Percentiles rank a stretch among this genome's conserved stretches.
These are phyloP conservation scores for Coranthus polyacanthus DNA, from an alignment of 2,797 vertebrate species.

Conservation along the genomic window DNA sequence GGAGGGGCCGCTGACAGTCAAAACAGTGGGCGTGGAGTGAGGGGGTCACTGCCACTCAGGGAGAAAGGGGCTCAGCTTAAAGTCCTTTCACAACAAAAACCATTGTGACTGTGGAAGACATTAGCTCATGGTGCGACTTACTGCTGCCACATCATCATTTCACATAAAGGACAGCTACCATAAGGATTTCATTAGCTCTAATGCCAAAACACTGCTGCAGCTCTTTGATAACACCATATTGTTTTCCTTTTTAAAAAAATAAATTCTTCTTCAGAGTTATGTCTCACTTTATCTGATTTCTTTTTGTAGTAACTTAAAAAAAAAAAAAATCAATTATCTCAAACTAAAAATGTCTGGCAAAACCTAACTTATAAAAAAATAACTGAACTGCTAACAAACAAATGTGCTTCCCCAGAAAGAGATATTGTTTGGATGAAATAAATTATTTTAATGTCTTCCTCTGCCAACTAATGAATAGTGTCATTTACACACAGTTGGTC, in stretches of 20 bases:
- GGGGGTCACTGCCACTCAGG: conserved; percentile 63
- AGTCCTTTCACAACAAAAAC: conserved; percentile 65
- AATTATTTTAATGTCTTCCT: conserved; percentile 70
- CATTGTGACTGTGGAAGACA: conserved; percentile 52
- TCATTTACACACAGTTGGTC: conserved; percentile 46
- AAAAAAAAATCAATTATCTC: no score
- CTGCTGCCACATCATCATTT: conserved; percentile 58
- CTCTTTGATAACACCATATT: not conserved
- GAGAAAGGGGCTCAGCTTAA: conserved; percentile 54
- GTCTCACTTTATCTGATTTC: conserved; percentile 11
- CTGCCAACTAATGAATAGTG: conserved; percentile 67
- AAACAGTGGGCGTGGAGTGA: conserved; percentile 74
- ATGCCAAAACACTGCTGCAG: conserved; percentile 36
- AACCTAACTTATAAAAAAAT: no score
- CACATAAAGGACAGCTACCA: conserved; percentile 64
- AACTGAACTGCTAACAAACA: no score
- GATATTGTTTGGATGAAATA: conserved; percentile 78
- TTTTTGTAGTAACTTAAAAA: no score
- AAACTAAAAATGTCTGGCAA: no score
- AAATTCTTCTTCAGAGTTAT: conserved; percentile 1
- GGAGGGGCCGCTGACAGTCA: conserved; percentile 82
- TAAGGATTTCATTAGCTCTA: conserved; percentile 52
- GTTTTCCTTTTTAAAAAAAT: conserved; percentile 1
- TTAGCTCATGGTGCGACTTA: conserved; percentile 64
- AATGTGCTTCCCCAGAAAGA: conserved; percentile 65